A percentile compares a stretch with the other conserved stretches of the same genome.
Evolutionary conservation across 2,113 vertebrate species (phyloP).

Genomic region (Camarhynchus parvulus): DNA sequence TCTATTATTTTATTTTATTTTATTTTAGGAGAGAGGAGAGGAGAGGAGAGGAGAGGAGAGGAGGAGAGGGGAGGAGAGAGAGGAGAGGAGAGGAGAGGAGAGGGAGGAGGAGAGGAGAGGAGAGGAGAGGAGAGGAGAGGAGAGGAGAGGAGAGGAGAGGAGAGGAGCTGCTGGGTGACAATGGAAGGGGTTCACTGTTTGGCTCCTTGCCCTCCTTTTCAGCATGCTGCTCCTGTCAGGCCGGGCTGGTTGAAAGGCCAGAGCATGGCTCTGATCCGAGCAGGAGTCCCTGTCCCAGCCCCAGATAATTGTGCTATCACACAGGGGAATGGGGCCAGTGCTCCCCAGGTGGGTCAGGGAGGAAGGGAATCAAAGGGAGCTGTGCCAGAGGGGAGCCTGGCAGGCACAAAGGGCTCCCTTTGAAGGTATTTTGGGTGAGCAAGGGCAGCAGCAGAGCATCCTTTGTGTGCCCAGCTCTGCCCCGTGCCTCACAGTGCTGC

Average conservation of each 20-base stretch:
- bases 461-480: neutral
- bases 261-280: accelerated
- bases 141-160: no score
- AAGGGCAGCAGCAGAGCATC: neutral
- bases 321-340: accelerated
- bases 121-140: neutral
- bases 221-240: neutral
- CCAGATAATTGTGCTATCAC: neutral
- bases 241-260: neutral
- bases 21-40: no score
- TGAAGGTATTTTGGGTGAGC: neutral
- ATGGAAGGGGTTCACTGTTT: neutral
- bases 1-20: no score
- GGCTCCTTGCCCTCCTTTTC: neutral
- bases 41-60: neutral
- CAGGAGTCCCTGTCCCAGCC: neutral
- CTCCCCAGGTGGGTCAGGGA: neutral
- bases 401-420: neutral
- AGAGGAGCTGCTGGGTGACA: neutral
- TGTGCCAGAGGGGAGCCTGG: neutral
- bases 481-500: accelerated
- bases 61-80: neutral
- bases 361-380: neutral
- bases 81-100: no score
- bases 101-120: no score